Evolutionary conservation across 2,888 invertebrate species (phyloP), one percentile per base, ranked within the genome.

Genomic region (Eupithecia abbreviata): DNA sequence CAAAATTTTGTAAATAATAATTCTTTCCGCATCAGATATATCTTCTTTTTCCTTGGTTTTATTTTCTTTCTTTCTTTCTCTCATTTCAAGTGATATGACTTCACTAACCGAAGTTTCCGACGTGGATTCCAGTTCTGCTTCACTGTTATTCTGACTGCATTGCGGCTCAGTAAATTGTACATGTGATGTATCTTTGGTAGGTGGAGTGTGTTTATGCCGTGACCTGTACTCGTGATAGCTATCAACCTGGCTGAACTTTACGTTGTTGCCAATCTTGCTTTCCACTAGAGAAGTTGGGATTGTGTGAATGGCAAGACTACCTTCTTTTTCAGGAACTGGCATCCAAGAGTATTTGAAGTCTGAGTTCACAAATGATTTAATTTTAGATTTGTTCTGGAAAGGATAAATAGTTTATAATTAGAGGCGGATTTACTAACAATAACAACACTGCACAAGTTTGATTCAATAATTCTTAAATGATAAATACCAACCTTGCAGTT

Each of bases 191-290:
- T 93, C 92, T 84, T 93, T 94, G 18, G 95, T 94, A 0, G 95
- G 95, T 10, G 95, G 95, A 2, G 95, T 94, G 79, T 95, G 95
- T 81, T 92, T 93, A 77, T 94, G 93, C 1, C 92, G 87, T 2
- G 94, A 93, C 71, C 95, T 89, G 79, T 95, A 95, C 82, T 94
- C 94, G 67, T 94, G 94, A 79, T 95, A 94, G 79, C 91, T 93
- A 77, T 94, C 92, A 5, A 90, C 88, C 83, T 90, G 86, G 81
- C 91, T 91, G 75, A 94, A 94, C 79, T 92, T 93, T 0, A 94
- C 94, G 65, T 86, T 85, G 74, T 91, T 92, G n/a, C 86, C 88
- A 30, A 85, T 79, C 77, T 90, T 92, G 0, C 85, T 85, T 69
- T 87, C 89, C 70, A 86, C 89, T 2, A 88, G 79, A 41, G 85